Evolutionary conservation across 2,888 invertebrate genomes (phyloP), one percentile per base, ranked within the genome.

Genomic region (Bombylius major): DNA sequence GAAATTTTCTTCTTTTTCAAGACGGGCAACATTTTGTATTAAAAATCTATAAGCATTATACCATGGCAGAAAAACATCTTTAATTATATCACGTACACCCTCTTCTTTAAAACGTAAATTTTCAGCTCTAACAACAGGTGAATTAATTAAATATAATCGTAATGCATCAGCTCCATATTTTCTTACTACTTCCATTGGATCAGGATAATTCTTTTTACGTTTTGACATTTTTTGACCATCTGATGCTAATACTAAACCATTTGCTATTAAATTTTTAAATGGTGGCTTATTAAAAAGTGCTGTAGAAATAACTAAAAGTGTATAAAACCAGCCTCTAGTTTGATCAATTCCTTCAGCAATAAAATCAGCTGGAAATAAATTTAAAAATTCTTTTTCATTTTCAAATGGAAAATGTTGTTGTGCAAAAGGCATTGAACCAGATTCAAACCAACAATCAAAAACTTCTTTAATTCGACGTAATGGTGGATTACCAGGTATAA

Each of bases 181-280:
- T 51, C 84, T 75, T 0, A 94, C 86, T 14, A 97, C 81, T 65
- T 89, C 86, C 76, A 94, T 78, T 1, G 99, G 98, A 77, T 99
- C 97, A 0, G 99, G 99, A 73, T 96, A 99, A 71, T 99, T 99
- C 73, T 97, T 94, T 76, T 97, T 97, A 36, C 98, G 81, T 72
- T 99, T 99, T 0, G 97, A 97, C 99, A 99, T 99, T 75, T 99
- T 99, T 70, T 96, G 94, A 0, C 99, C 99, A 78, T 99, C 98
- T 44, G 88, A 73, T n/a, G 97, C 98, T 58, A 99, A 77, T 0
- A 99, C 89, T 56, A 99, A 79, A 3, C 99, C 99, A 72, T 95
- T 98, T 23, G 88, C 94, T 62, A 99, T 93, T 47, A 99, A 80
- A 75, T 99, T 99, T 72, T 97, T 97, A 73, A 95, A 99, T 0